Evolutionary conservation across 2,113 vertebrate genomes (phyloP).

Genomic region (Potamarius usumacintae): DNA sequence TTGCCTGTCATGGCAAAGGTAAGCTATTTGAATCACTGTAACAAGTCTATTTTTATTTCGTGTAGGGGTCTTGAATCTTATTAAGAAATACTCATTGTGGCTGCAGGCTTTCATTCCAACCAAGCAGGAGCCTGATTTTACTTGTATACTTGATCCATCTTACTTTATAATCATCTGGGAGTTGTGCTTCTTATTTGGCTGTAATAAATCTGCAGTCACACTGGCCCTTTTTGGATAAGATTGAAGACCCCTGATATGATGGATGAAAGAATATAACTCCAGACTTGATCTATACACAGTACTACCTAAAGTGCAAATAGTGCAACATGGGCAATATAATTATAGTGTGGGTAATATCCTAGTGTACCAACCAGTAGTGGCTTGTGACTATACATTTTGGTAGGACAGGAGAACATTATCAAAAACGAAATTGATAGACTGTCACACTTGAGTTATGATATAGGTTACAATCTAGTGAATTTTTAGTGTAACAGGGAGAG

Average conservation of each 20-base stretch:
- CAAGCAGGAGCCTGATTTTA: not conserved
- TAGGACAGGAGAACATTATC: not conserved
- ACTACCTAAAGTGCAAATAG: not conserved
- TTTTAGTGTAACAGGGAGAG: not conserved
- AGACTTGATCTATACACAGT: not conserved
- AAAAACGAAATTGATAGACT: not conserved
- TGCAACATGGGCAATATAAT: not conserved
- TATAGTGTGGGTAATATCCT: not conserved
- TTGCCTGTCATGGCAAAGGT: conserved; percentile 79
- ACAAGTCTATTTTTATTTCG: not conserved
- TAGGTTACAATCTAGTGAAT: not conserved
- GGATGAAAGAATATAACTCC: not conserved
- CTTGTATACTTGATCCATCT: not conserved
- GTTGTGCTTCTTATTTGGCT: not conserved
- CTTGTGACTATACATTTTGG: not conserved
- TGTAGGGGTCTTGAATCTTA: not conserved
- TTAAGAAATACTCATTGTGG: not conserved
- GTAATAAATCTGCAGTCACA: not conserved
- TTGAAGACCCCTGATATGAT: not conserved
- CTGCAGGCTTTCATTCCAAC: not conserved
- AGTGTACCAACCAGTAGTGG: not conserved
- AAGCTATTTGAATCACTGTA: conserved; percentile 2
- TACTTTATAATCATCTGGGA: not conserved
- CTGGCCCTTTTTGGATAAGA: not conserved
- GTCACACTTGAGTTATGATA: not conserved